Evolutionary conservation across 2,113 vertebrate genomes (phyloP), one percentile per base, ranked within the genome.

Genomic region (Arenaria interpres): DNA sequence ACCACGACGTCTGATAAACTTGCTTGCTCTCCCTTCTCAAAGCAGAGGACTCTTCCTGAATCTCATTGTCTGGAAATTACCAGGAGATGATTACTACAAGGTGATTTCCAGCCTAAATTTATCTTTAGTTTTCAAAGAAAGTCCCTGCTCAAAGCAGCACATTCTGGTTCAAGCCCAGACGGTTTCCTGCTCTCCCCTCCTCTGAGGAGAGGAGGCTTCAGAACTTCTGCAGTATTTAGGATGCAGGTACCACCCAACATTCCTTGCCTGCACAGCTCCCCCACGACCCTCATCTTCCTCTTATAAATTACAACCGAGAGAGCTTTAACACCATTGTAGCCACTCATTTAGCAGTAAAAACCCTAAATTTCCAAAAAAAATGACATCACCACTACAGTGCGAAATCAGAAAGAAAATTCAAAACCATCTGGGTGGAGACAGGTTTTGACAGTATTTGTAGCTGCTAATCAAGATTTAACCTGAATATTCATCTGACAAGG

Each of bases 21-120:
- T 62, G 41, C 22, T 78, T 87, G 69, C 57, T 89, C 22, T 14
- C 72, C 33, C 25, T 96, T 89, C 77, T 85, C 39, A 81, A 75
- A 85, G 27, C 39, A 74, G 64, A 75, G 57, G 56, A 89, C 24
- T 85, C 66, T 67, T 87, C 46, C 73, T 53, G 73, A 82, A 68
- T 45, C 43, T 68, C 48, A 64, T 3, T 75, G 39, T 53, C 89
- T 94, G 95, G 93, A 92, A 96, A 94, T 69, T 66, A 84, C 90
- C 90, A 88, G 67, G 83, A 37, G 37, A 17, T 57, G 83, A 92
- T 83, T 78, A 74, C 64, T 89, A 90, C 73, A 85, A 79, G 96
- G 95, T 96, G 91, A 91, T 96, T 97, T 97, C 96, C 95, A 95
- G 64, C 5, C 43, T 82, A 79, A 95, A 94, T 89, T 93, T 95